Conservation (phyloP, 2,797 vertebrate species). For the Acomys russatus region DNA sequence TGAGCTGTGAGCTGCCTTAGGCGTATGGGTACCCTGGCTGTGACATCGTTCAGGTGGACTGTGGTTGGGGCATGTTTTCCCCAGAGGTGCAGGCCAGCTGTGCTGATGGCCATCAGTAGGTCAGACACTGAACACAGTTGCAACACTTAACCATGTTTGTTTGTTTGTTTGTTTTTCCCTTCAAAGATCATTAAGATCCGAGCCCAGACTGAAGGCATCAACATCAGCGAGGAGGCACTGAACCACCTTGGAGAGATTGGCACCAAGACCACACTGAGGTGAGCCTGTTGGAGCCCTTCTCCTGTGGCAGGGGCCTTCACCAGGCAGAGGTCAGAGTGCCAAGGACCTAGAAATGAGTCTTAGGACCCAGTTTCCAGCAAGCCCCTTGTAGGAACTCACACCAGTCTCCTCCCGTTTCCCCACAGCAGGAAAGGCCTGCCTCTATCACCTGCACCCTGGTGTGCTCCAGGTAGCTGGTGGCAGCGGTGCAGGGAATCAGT, state of each 20-base stretch:
- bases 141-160: not conserved
- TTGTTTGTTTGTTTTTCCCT: slow-evolving; percentile 70
- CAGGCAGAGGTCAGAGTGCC: too few relatives aligned
- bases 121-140: not conserved
- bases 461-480: not conserved
- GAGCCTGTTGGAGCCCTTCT: slow-evolving; percentile 44
- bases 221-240: slow-evolving; percentile 96
- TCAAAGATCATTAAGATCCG: slow-evolving; percentile 98
- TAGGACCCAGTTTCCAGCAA: not conserved
- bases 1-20: not conserved
- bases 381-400: not conserved
- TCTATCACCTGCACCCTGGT: not conserved
- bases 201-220: slow-evolving; percentile 97
- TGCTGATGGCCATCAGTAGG: not conserved
- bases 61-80: not conserved
- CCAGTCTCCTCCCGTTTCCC: not conserved
- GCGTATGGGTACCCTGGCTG: not conserved
- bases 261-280: slow-evolving; percentile 98
- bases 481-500: not conserved
- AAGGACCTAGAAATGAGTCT: not conserved
- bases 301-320: not conserved
- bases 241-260: slow-evolving; percentile 97
- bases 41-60: not conserved
- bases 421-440: not conserved
- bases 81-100: not conserved